Evolutionary conservation across 2,113 vertebrate species (phyloP).

Genomic region (Oncorhynchus masou): DNA sequence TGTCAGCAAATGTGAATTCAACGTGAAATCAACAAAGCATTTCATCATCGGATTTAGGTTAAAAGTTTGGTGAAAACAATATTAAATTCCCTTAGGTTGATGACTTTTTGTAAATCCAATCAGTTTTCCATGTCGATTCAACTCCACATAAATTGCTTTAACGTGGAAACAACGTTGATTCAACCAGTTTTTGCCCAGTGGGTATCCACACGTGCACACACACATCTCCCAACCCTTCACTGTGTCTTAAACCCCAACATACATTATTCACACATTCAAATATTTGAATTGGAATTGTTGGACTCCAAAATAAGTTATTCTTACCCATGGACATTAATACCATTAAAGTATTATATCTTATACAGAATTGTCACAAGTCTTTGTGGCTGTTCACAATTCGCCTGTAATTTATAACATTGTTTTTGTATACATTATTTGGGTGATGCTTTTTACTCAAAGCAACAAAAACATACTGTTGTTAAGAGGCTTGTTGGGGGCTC

Average conservation of each 20-base stretch:
- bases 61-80: no score
- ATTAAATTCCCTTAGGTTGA: no score
- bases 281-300: slow-evolving; percentile 30
- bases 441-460: slow-evolving; percentile 15
- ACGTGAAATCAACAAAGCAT: no score
- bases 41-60: no score
- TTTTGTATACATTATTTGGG: slow-evolving; percentile 18
- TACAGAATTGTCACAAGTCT: slow-evolving; percentile 41
- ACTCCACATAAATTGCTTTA: no score
- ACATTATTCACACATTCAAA: slow-evolving; percentile 33
- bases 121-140: no score
- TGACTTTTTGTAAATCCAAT: no score
- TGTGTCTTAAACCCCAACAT: slow-evolving; percentile 10
- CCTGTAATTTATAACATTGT: slow-evolving; percentile 21
- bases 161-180: no score
- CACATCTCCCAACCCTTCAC: slow-evolving; percentile 5
- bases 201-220: not conserved
- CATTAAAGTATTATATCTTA: slow-evolving; percentile 71
- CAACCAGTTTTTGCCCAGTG: no score
- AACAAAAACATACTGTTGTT: not conserved
- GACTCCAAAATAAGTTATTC: slow-evolving; percentile 35
- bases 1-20: no score
- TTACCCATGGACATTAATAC: slow-evolving; percentile 55
- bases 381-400: not conserved
- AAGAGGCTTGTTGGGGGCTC: not conserved